Conservation (phyloP, 2,113 vertebrate species). For the Epinephelus moara region DNA sequence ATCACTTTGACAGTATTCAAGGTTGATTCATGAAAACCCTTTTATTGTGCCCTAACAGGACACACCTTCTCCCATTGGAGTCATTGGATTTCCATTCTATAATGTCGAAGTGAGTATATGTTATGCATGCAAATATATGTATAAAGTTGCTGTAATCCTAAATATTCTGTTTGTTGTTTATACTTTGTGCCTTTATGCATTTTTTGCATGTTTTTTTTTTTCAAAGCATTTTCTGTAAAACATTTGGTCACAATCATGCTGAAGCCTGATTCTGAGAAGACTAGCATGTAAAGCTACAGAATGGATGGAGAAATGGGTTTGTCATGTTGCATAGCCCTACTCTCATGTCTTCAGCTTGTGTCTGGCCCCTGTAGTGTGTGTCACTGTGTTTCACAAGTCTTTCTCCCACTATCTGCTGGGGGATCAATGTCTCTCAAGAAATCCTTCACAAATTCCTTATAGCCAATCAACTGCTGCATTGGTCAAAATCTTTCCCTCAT, state of each 20-base stretch:
- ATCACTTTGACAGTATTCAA: not conserved
- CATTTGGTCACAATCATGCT: conserved; percentile 94
- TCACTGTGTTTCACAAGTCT: conserved; percentile 9
- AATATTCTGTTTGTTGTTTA: conserved; percentile 71
- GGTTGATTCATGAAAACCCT: conserved; percentile 36
- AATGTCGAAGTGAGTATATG: conserved; percentile 70
- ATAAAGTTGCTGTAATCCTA: conserved; percentile 75
- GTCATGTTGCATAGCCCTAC: conserved; percentile 94
- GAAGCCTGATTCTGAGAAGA: conserved; percentile 87
- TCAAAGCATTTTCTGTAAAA: conserved; percentile 82
- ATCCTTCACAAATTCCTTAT: not conserved
- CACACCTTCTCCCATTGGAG: conserved; percentile 33
- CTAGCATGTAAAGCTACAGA: conserved; percentile 88
- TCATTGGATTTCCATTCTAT: conserved; percentile 44
- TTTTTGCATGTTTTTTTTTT: conserved; percentile 63
- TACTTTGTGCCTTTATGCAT: conserved; percentile 82
- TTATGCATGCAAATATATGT: conserved; percentile 83
- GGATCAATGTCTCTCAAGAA: not conserved
- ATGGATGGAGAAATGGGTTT: conserved; percentile 76
- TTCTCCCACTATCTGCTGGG: not conserved
- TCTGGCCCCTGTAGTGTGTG: conserved; percentile 39
- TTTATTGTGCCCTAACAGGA: conserved; percentile 42
- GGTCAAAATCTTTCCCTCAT: not conserved
- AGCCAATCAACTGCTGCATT: not conserved
- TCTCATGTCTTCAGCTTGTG: conserved; percentile 44